Base-by-base conservation (phyloP, 2,797 vertebrate genomes). In the Emydoidea blandingii region DNA sequence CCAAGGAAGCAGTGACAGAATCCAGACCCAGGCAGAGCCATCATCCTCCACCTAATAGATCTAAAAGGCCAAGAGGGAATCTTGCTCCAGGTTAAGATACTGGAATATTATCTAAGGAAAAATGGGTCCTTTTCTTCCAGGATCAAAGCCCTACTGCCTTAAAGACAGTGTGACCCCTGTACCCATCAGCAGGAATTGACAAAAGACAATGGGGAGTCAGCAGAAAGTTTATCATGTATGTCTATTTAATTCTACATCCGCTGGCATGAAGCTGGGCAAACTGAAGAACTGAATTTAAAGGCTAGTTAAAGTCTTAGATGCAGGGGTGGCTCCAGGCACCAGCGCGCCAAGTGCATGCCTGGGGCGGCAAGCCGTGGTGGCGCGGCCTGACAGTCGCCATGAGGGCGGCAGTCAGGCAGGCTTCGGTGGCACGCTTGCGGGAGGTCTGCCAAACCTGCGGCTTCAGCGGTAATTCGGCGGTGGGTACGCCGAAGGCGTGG, bases 41-140 rank as follows among this genome's bases (percentile, higher is more conserved):
- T 93, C 92, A 91, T 34, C 87, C 95, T 87, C 89, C 94, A 96
- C 87, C 80, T 94, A 95, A 53, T 92, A 56, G 44, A 91, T 91
- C 79, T 86, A 68, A 86, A 86, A 94, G 91, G 84, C 93, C 86
- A 74, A 79, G 53, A 87, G 79, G 82, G 52, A 93, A 96, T 83
- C 65, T n/a, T 59, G 49, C 18, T 81, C 72, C 50, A 91, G 91
- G 91, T 95, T 83, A 29, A 88, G 87, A 91, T 91, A 91, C 84
- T 93, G 87, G 92, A 95, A 95, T 90, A 95, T 9, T 86, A 79
- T 50, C 81, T 90, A 91, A 56, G 87, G n/a, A 93, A 62, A 90
- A 41, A 82, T 16, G 9, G 1, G 52, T 90, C 90, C 37, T 12
- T 8, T 85, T 84, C 68, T 79, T 76, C 82, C 37, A 12, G 11